Base-by-base conservation (phyloP, 2,113 vertebrate species). In the Phoxinus phoxinus region DNA sequence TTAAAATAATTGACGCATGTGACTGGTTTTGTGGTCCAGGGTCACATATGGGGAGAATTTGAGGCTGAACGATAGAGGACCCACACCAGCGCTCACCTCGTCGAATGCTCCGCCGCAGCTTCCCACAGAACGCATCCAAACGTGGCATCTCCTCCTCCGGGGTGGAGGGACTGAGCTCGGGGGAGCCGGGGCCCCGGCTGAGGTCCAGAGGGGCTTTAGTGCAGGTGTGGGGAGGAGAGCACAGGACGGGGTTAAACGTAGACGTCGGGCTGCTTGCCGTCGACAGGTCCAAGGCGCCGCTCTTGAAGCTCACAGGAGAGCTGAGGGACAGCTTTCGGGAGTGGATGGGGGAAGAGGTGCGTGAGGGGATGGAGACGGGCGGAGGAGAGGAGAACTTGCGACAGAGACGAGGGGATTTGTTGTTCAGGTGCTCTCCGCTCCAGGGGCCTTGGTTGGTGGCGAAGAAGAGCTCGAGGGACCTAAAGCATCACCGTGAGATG, bases 361-460 rank as follows among this genome's bases (percentile, higher is more conserved):
- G 95, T n/a, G 97, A 96, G 72, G 94, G 90, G 85, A 97, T 93
- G 13, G 95, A 95, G 77, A 97, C 85, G 0, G 97, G 97, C 7
- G 97, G 98, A 37, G 97, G 97, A 27, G 97, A 97, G 85, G 98
- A 99, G 81, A 98, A 98, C 89, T 99, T 99, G 89, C 97, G 96
- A 82, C 95, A 96, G 10, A 98, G 93, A 9, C 94, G 94, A 0
- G 97, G 97, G 2, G 97, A 98, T 86, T 98, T 98, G 84, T 96
- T 97, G 87, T 92, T 93, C 85, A 96, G 74, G 30, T 96, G 95
- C 84, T 98, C 97, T 3, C 94, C 91, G 69, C 88, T 92, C 93
- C 96, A 97, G 27, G 91, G 93, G 81, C 96, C 95, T 90, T 97
- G 97, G 89, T 95, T 98, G 76, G 96, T 96, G 86, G 97, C 97